phyloP scores from a whole-genome alignment of 37 sponge, comb jelly and placozoan genomes.

The Hexactinellida sp. region DNA sequence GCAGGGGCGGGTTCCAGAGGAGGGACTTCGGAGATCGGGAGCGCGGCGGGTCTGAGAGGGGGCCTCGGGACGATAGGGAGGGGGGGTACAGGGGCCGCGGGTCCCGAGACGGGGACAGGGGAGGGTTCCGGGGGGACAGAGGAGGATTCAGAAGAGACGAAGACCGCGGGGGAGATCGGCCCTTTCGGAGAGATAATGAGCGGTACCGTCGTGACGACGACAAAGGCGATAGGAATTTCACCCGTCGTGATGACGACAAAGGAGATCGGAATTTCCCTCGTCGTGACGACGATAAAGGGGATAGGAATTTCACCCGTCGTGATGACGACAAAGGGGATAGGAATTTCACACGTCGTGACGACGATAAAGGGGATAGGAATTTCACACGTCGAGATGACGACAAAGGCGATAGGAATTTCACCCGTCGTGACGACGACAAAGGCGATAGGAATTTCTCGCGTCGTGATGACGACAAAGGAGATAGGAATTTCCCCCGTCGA shows the following conservation, averaged over 20 bases:
- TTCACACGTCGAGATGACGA: neutral
- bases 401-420: neutral
- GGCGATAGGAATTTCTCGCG: neutral
- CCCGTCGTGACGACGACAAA: neutral
- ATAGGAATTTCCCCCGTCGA: neutral
- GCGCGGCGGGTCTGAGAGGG: neutral
- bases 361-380: neutral
- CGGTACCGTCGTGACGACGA: slow-evolving; percentile 7
- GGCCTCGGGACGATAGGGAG: neutral
- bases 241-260: neutral
- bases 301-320: neutral
- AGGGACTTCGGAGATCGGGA: neutral
- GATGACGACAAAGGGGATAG: neutral
- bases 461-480: neutral
- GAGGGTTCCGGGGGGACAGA: neutral
- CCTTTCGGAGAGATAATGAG: neutral
- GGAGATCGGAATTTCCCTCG: neutral
- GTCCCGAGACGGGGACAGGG: neutral
- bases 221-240: neutral
- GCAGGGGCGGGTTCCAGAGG: neutral
- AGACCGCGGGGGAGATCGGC: neutral
- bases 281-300: neutral
- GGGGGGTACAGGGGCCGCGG: neutral
- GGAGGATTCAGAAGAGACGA: neutral
- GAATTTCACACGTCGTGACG: neutral